phyloP scores from a whole-genome alignment of 2,888 invertebrate species.

The Drosophila rellima region DNA sequence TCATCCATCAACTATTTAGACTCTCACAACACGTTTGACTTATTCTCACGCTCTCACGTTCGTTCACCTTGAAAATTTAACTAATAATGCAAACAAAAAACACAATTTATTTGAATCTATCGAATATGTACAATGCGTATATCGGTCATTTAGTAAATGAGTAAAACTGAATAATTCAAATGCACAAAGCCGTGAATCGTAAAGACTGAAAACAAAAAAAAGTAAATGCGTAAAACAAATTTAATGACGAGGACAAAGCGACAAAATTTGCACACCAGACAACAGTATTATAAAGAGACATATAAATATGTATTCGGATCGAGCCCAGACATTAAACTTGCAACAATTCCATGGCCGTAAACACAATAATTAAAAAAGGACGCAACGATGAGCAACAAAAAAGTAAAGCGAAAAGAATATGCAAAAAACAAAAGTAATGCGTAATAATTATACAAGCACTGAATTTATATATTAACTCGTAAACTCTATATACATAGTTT shows the following conservation, averaged over 20 bases:
- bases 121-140: slow-evolving; percentile 36
- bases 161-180: slow-evolving; percentile 68
- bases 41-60: slow-evolving; percentile 59
- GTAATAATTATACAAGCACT: slow-evolving; percentile 73
- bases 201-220: slow-evolving; percentile 78
- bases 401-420: slow-evolving; percentile 8
- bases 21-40: slow-evolving; percentile 35
- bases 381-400: slow-evolving; percentile 53
- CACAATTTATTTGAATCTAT: slow-evolving; percentile 45
- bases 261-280: slow-evolving; percentile 39
- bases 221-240: slow-evolving; percentile 60
- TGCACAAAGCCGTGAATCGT: slow-evolving; percentile 85
- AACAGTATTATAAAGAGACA: slow-evolving; percentile 42
- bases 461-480: slow-evolving; percentile 72
- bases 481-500: slow-evolving; percentile 63
- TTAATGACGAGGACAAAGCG: slow-evolving; percentile 37
- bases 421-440: slow-evolving; percentile 19
- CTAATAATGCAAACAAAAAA: slow-evolving; percentile 43
- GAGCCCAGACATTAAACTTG: slow-evolving; percentile 32
- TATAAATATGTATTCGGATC: neutral
- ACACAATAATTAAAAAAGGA: slow-evolving; percentile 47
- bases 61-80: slow-evolving; percentile 47
- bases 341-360: slow-evolving; percentile 60
- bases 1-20: slow-evolving; percentile 41
- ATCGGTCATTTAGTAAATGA: slow-evolving; percentile 62